A percentile compares a stretch with the other conserved stretches of the same genome.
Evolutionary conservation across 2,113 vertebrate species (phyloP).

Genomic region (Reinhardtius hippoglossoides): DNA sequence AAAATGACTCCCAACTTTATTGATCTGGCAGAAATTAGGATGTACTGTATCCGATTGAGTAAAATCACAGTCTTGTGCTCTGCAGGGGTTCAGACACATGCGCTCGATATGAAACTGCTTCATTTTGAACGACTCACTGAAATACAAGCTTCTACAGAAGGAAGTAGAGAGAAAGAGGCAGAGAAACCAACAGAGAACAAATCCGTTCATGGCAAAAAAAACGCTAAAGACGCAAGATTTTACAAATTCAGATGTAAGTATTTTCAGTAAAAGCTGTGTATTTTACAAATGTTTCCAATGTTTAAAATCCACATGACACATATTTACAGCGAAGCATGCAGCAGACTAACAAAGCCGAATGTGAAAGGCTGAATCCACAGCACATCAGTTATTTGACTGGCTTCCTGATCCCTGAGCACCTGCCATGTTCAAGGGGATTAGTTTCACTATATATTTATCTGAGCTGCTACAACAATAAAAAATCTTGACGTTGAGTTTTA

Average conservation of each 20-base stretch:
- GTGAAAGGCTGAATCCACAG: neutral
- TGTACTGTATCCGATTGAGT: neutral
- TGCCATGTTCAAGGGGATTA: neutral
- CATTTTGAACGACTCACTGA: no score
- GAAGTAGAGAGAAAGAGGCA: no score
- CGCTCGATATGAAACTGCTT: neutral
- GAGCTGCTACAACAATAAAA: neutral
- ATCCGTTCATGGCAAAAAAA: no score
- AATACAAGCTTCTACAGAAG: no score
- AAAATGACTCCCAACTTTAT: neutral
- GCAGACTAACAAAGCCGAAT: neutral
- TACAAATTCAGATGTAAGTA: no score
- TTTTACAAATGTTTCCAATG: neutral
- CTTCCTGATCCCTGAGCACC: neutral
- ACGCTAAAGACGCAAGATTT: no score
- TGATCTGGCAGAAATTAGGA: constrained; percentile 12
- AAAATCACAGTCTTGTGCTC: constrained; percentile 11
- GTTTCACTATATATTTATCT: neutral
- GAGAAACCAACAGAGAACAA: no score
- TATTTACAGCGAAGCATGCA: neutral
- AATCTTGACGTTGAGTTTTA: neutral
- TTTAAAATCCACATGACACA: neutral
- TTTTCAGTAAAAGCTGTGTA: neutral
- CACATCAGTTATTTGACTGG: neutral
- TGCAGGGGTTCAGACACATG: constrained; percentile 2